phyloP scores from a whole-genome alignment of 2,113 vertebrate genomes.

The Octodon degus region DNA sequence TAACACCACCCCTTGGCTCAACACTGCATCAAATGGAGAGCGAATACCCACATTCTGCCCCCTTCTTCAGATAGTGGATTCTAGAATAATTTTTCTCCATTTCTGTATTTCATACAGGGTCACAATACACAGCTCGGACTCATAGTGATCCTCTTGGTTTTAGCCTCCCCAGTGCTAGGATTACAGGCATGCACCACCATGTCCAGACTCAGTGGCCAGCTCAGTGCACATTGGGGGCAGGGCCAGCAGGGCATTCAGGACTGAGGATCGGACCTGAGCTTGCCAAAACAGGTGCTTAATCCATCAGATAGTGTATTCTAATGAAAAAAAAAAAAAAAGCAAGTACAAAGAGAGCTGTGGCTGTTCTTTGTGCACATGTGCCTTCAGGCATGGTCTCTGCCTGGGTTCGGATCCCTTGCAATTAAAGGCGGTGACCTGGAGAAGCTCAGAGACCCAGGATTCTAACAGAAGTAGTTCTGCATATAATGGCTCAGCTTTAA shows the following conservation, averaged over 20 bases:
- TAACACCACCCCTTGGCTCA: background rate
- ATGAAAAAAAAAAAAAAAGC: background rate
- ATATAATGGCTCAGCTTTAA: background rate
- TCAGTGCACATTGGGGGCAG: too few relatives aligned
- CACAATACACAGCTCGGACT: too few relatives aligned
- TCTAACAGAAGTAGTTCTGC: background rate
- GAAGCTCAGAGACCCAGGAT: background rate
- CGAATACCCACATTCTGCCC: rapidly evolving
- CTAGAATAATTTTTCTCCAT: background rate
- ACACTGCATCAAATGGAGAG: background rate
- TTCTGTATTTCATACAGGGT: too few relatives aligned
- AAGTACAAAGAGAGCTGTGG: background rate
- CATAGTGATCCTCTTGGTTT: too few relatives aligned
- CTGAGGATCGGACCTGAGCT: too few relatives aligned
- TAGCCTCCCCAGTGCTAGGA: too few relatives aligned
- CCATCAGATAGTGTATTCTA: background rate
- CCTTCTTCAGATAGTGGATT: background rate
- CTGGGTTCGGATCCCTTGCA: background rate
- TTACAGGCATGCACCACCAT: too few relatives aligned
- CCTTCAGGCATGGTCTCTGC: background rate
- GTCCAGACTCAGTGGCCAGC: too few relatives aligned
- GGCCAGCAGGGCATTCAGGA: too few relatives aligned
- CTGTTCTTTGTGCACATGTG: background rate
- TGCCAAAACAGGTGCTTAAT: too few relatives aligned
- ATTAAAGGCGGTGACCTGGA: background rate